Percentiles rank a stretch among this genome's conserved stretches.
Conservation (phyloP, 2,113 vertebrate genomes). For the Xerus inauris region DNA sequence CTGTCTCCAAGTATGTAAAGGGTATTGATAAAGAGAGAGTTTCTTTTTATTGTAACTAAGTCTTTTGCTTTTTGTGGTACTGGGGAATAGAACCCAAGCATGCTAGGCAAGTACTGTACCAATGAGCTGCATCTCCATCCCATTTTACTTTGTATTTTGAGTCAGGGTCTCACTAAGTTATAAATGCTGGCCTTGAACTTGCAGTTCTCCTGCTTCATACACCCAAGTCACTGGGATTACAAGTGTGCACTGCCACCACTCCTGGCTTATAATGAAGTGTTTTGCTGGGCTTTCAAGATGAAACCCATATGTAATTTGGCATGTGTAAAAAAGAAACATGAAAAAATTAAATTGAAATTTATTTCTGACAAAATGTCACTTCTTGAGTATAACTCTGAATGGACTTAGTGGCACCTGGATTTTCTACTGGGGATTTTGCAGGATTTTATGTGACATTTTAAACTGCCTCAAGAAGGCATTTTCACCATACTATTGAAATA, state of each 20-base stretch:
- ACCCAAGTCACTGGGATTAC: not conserved
- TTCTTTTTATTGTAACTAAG: not conserved
- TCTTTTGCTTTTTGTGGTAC: not conserved
- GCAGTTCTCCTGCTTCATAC: not conserved
- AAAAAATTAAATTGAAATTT: slow-evolving; percentile 14
- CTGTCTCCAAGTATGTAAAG: not conserved
- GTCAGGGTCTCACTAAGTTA: not conserved
- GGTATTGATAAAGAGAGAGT: not conserved
- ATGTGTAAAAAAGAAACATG: not conserved
- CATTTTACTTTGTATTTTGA: not conserved
- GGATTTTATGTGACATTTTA: not conserved
- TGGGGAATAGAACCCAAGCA: not conserved
- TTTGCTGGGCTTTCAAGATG: not conserved
- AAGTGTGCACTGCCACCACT: not conserved
- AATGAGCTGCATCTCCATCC: not conserved
- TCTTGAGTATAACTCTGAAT: not conserved
- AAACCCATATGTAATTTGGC: not conserved
- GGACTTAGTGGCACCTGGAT: not conserved
- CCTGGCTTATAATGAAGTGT: not conserved
- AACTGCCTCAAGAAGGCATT: not conserved
- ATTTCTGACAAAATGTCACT: not conserved
- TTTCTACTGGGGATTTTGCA: not conserved
- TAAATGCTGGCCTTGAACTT: not conserved
- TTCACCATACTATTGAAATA: not conserved
- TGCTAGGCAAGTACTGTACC: not conserved